Evolutionary conservation across 2,888 invertebrate genomes (phyloP), one percentile per base, ranked within the genome.

Genomic region (Arctia plantaginis): DNA sequence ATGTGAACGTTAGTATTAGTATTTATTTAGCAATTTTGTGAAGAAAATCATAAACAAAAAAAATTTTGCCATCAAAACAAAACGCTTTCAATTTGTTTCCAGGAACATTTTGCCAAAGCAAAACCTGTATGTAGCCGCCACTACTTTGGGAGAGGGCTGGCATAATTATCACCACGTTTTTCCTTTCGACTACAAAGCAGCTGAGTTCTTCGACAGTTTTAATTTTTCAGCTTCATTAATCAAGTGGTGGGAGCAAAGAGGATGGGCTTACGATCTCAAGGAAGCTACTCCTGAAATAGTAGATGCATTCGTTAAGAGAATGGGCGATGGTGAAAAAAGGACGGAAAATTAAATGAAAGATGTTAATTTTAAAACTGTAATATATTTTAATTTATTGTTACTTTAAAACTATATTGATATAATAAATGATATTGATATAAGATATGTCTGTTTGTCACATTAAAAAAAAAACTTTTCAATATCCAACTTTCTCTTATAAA

Each of bases 81-180:
- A 55, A 55, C 6, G 1, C 2, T 27, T 47, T 15, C 1, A 23
- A 35, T 70, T 51, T 47, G 51, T 33, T 73, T 76, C 15, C 71
- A 77, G 75, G 18, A 35, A 73, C 18, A 75, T 78, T 27, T n/a
- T 27, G 23, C 75, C 73, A 1, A 69, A 66, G 27, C 55, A 75
- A 66, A 75, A 75, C 30, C 13, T 86, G 15, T 86, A 93, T 39
- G 96, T 96, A 0, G 90, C 96, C 0, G 87, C 95, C 4, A 82
- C 95, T 33, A 93, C 96, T 0, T 86, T 91, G 3, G 96, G 96
- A 3, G 96, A 96, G 86, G 97, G 97, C 12, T 97, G 96, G 96
- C 97, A 97, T 89, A 97, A 97, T 88, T 97, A 97, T 88, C 97
- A 97, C 85, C 97, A 97, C 85, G 95, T 96, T 2, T 97, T 97